Evolutionary conservation across 1,140 invertebrate genomes (phyloP).

Genomic region (Drosophila lowei): DNA sequence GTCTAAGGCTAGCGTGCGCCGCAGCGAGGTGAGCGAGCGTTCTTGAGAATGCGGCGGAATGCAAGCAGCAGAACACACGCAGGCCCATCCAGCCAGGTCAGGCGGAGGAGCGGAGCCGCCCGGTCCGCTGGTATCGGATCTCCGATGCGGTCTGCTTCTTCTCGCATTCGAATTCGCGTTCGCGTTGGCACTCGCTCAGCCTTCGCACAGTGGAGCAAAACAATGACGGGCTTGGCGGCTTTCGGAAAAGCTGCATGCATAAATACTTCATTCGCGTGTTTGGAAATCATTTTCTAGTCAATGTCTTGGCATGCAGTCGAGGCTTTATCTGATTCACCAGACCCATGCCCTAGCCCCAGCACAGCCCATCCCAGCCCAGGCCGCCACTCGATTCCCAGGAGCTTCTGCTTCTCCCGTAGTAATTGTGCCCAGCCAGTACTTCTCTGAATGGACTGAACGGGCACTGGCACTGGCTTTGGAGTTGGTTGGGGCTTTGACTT

Average conservation of each 20-base stretch:
- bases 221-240: constrained; percentile 46
- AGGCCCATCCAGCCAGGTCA: constrained; percentile 56
- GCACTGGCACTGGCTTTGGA: not conserved
- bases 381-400: not conserved
- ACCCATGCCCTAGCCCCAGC: constrained; percentile 6
- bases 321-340: constrained; percentile 79
- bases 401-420: constrained; percentile 24
- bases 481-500: constrained; percentile 9
- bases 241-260: constrained; percentile 55
- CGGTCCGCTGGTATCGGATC: constrained; percentile 23
- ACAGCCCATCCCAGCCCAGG: not conserved
- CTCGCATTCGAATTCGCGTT: constrained; percentile 37
- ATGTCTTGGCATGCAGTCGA: constrained; percentile 80
- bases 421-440: constrained; percentile 19
- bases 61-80: constrained; percentile 76
- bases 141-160: constrained; percentile 75
- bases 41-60: constrained; percentile 65
- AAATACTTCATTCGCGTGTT: constrained; percentile 80
- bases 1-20: constrained; percentile 45
- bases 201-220: constrained; percentile 71
- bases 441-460: too few species aligned
- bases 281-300: constrained; percentile 82
- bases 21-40: constrained; percentile 55
- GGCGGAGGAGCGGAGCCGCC: constrained; percentile 11
- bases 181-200: constrained; percentile 38